These are phyloP conservation scores for Lepisosteus osseus DNA, from an alignment of 2,113 vertebrate species.

Conservation along the genomic window DNA sequence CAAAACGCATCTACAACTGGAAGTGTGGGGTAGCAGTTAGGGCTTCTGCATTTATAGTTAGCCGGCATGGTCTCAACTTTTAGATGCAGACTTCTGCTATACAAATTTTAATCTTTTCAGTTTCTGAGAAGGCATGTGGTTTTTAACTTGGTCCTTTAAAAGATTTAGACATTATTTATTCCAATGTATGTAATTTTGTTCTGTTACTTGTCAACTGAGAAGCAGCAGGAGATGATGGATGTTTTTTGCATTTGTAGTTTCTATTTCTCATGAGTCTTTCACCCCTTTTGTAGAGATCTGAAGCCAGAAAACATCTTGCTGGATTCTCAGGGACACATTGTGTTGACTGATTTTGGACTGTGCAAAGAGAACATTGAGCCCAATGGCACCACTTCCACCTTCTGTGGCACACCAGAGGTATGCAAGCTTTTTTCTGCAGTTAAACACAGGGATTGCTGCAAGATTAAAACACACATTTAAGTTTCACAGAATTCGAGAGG, in stretches of 20 bases:
- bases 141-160: no score
- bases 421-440: neutral
- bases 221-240: no score
- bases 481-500: neutral
- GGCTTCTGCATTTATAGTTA: no score
- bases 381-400: conserved; percentile 94
- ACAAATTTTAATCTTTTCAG: no score
- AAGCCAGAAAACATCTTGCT: conserved; percentile 97
- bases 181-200: no score
- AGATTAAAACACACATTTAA: neutral
- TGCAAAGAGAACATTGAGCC: conserved; percentile 98
- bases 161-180: no score
- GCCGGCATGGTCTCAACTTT: no score
- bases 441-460: neutral
- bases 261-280: conserved; percentile 14
- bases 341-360: conserved; percentile 95
- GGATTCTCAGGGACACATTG: conserved; percentile 94
- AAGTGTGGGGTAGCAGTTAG: no score
- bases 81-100: no score
- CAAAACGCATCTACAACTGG: no score
- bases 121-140: no score
- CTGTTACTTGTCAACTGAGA: no score
- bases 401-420: conserved; percentile 98
- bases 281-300: conserved; percentile 70
- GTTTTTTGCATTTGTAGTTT: neutral